A percentile compares a stretch with the other conserved stretches of the same genome.
These are phyloP conservation scores for Craterocephalus amniculus DNA, from an alignment of 2,797 vertebrate genomes.

Conservation along the genomic window DNA sequence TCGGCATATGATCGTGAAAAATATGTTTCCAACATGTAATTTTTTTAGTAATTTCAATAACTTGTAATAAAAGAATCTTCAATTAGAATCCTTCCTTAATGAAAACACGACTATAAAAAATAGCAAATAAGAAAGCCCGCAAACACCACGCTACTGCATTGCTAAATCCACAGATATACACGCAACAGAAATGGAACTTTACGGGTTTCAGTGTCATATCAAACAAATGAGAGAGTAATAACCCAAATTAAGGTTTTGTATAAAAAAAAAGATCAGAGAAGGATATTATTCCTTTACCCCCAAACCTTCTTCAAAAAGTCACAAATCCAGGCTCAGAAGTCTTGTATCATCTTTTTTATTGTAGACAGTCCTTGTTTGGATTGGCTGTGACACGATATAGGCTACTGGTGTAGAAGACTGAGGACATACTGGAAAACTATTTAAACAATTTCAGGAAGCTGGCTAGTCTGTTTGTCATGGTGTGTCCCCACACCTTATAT, in stretches of 20 bases:
- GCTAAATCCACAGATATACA: slow-evolving; percentile 6
- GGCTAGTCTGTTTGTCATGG: slow-evolving; percentile 53
- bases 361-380: slow-evolving; percentile 51
- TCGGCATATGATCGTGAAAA: neutral
- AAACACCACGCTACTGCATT: neutral
- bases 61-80: slow-evolving; percentile 16
- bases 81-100: slow-evolving; percentile 12
- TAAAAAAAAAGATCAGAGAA: neutral
- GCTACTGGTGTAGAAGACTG: slow-evolving; percentile 35
- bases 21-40: neutral
- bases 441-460: slow-evolving; percentile 73
- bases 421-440: slow-evolving; percentile 68
- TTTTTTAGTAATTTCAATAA: slow-evolving; percentile 22
- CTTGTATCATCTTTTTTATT: slow-evolving; percentile 7
- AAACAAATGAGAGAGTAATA: neutral
- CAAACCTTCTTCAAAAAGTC: slow-evolving; percentile 7
- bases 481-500: slow-evolving; percentile 69
- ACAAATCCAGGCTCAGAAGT: slow-evolving; percentile 6
- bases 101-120: slow-evolving; percentile 11
- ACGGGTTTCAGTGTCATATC: slow-evolving; percentile 5
- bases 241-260: slow-evolving; percentile 9
- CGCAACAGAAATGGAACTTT: neutral
- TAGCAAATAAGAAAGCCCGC: slow-evolving; percentile 11
- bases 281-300: slow-evolving; percentile 1
- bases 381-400: slow-evolving; percentile 39